phyloP scores from a whole-genome alignment of 2,888 invertebrate species.

The Callimorpha dominula region DNA sequence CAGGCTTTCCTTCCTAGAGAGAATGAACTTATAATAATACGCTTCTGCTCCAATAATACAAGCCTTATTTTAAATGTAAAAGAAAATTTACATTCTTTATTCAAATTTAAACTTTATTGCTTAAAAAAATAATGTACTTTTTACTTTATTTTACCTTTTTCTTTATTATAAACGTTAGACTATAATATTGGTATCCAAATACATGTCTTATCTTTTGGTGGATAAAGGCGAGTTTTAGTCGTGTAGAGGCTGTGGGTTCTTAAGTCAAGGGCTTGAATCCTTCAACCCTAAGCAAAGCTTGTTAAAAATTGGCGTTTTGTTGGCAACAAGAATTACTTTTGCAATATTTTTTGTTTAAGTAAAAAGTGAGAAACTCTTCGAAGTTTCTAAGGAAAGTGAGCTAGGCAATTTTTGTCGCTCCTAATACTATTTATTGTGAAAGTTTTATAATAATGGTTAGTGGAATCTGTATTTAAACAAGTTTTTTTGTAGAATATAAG shows the following conservation, averaged over 20 bases:
- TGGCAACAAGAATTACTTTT: slow-evolving; percentile 48
- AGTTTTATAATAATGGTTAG: background rate
- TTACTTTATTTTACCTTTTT: slow-evolving; percentile 44
- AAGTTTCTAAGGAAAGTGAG: slow-evolving; percentile 22
- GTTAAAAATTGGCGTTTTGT: slow-evolving; percentile 56
- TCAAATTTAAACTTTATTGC: slow-evolving; percentile 53
- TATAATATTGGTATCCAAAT: background rate
- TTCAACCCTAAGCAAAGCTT: slow-evolving; percentile 46
- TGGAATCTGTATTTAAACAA: background rate
- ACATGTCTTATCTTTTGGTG: fast-evolving
- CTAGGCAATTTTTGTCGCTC: slow-evolving; percentile 21
- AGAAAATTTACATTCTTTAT: slow-evolving; percentile 44
- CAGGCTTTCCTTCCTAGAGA: slow-evolving; percentile 14
- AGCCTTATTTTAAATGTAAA: slow-evolving; percentile 43
- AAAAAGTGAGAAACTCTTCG: slow-evolving; percentile 24
- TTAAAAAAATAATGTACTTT: slow-evolving; percentile 50
- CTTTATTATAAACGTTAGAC: slow-evolving; percentile 31
- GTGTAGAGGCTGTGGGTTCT: slow-evolving; percentile 20
- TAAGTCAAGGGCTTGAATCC: slow-evolving; percentile 47
- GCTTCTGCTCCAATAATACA: slow-evolving; percentile 38
- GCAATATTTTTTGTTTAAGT: slow-evolving; percentile 33
- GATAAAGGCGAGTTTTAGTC: slow-evolving; percentile 16
- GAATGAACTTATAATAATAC: slow-evolving; percentile 42
- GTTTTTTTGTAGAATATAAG: background rate
- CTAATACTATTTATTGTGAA: slow-evolving; percentile 14